Evolutionary conservation across 1,140 invertebrate genomes (phyloP), one percentile per base, ranked within the genome.

Genomic region (Pseudomyrmex pallidus): DNA sequence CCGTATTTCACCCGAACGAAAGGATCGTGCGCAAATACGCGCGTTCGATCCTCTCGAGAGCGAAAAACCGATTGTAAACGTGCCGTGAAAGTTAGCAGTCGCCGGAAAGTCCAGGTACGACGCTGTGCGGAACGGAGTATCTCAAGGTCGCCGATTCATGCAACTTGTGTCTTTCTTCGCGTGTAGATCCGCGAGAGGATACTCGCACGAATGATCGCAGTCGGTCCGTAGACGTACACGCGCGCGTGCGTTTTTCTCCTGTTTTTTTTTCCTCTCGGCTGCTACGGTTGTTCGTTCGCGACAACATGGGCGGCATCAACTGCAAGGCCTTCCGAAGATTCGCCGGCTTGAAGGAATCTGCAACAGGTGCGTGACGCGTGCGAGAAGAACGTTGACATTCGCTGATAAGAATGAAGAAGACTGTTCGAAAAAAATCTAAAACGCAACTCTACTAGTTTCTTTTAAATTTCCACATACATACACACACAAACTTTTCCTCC

Each of bases 341-440:
- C 9, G n/a, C 25, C 62, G 13, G 9, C 63, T n/a, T 20, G 10
- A 13, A 22, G 20, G 17, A 17, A 35, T 72, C 66, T 15, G 10
- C 76, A 80, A 80, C 76, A 80, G 76, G 76, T 80, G 76, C 22
- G 76, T 80, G 35, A 35, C 35, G 7, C 35, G 5, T 35, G 35
- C 35, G 35, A 0, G 5, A 0, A 35, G 35, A 35, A 35, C 35
- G 35, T 5, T 35, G 5, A 35, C 35, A 80, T 4, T 10, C 54
- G n/a, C 5, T 12, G 2, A 13, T 8, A n/a, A 52, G 12, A 13
- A 13, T 12, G 5, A 15, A 4, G 7, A 48, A 74, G 10, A 61
- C 20, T 25, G 25, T 25, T 17, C 4, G 10, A 61, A 20, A 61
- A 10, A 2, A 61, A 1, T 17, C 1, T 44, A 20, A 61, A 62